Evolutionary conservation across 2,888 invertebrate species (phyloP).

Genomic region (Emesis furor): DNA sequence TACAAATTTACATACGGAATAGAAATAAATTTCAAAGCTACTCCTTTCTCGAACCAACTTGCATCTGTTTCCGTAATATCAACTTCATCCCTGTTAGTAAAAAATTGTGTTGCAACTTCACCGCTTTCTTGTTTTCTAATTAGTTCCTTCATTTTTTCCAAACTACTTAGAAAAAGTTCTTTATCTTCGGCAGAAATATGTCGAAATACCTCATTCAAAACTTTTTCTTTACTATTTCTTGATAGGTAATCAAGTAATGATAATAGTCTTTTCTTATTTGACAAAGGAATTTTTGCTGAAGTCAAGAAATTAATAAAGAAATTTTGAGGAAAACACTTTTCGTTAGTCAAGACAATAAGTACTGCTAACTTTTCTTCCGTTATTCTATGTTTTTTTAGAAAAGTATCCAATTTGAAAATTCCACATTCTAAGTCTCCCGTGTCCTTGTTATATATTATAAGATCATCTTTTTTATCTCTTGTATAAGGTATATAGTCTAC

Average conservation of each 20-base stretch:
- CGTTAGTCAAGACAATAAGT: background rate
- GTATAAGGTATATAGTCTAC: constrained; percentile 76
- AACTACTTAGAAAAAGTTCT: background rate
- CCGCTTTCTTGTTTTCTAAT: background rate
- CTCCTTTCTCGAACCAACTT: constrained; percentile 77
- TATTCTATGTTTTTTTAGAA: constrained; percentile 5
- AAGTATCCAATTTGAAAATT: background rate
- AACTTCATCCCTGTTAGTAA: constrained; percentile 51
- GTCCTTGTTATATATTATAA: background rate
- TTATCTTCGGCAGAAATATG: background rate
- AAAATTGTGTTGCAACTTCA: constrained; percentile 22
- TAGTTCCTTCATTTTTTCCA: background rate
- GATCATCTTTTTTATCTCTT: constrained; percentile 68
- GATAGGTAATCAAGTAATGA: background rate
- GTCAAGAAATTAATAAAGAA: constrained; percentile 11
- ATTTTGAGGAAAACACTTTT: constrained; percentile 16
- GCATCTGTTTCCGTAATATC: constrained; percentile 64
- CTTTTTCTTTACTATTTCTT: background rate
- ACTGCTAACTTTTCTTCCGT: background rate
- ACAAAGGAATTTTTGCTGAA: background rate
- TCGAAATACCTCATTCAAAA: background rate
- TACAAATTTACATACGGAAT: constrained; percentile 71
- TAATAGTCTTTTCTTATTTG: background rate
- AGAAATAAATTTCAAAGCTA: constrained; percentile 67
- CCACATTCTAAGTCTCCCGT: constrained; percentile 23